Percentiles rank a stretch among this genome's conserved stretches.
phyloP scores from a whole-genome alignment of 2,113 vertebrate species.

The Neofelis nebulosa region DNA sequence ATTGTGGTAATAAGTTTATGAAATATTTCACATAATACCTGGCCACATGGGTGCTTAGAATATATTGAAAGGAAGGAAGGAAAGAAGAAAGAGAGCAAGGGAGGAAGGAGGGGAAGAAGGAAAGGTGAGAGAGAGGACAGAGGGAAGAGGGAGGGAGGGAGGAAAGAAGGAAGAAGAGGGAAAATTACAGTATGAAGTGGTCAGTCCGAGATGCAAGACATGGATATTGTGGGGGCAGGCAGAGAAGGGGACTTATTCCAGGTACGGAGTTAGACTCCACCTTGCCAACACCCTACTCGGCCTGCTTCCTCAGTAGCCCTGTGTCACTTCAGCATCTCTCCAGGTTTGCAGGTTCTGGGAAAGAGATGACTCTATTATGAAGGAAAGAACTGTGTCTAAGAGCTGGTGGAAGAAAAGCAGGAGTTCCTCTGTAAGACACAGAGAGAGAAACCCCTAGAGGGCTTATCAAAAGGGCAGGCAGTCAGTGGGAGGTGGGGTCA shows the following conservation, averaged over 20 bases:
- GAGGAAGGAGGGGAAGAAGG: neutral
- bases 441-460: neutral
- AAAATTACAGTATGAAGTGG: neutral
- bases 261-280: neutral
- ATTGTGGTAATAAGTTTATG: neutral
- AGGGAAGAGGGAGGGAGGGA: neutral
- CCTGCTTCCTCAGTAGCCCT: neutral
- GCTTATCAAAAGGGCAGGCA: neutral
- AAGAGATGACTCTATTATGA: neutral
- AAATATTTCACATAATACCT: neutral
- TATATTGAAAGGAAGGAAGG: neutral
- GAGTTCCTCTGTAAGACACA: neutral
- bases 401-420: neutral
- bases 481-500: neutral
- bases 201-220: neutral
- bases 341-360: neutral
- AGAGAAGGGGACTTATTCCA: neutral
- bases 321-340: neutral
- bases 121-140: too few species aligned
- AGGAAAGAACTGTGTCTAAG: neutral
- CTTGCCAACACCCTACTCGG: neutral
- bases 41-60: neutral
- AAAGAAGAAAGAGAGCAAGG: too few species aligned
- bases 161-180: neutral
- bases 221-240: accelerated